Conservation (phyloP, 2,888 invertebrate species). For the Camponotus fellah region DNA sequence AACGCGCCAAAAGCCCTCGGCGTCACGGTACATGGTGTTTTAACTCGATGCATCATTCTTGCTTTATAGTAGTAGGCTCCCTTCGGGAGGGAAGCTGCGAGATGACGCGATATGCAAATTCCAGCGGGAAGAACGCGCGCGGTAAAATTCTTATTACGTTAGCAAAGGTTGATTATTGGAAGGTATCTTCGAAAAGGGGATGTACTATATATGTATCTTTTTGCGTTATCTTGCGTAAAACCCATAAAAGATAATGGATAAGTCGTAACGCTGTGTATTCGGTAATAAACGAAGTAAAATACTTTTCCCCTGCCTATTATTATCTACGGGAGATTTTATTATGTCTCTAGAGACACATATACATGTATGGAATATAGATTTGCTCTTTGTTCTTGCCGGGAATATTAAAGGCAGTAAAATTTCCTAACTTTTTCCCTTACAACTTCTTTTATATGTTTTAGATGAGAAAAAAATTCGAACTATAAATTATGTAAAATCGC, state of each 20-base stretch:
- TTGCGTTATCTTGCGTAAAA: neutral
- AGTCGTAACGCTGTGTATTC: neutral
- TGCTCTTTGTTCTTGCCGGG: neutral
- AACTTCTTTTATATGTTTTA: neutral
- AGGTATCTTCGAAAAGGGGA: slow-evolving; percentile 55
- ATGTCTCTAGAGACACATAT: neutral
- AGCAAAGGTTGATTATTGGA: slow-evolving; percentile 63
- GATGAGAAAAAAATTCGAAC: neutral
- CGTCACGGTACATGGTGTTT: slow-evolving; percentile 38
- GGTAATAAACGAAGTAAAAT: neutral
- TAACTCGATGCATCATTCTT: slow-evolving; percentile 49
- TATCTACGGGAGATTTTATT: neutral
- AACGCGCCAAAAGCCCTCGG: slow-evolving; percentile 37
- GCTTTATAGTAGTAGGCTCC: slow-evolving; percentile 38
- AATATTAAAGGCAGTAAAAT: neutral
- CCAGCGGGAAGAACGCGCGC: slow-evolving; percentile 36
- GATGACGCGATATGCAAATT: slow-evolving; percentile 74
- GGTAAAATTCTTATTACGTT: slow-evolving; percentile 68
- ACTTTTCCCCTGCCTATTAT: neutral
- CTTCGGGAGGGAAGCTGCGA: slow-evolving; percentile 49
- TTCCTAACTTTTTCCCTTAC: neutral
- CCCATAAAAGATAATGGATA: neutral
- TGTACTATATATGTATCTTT: slow-evolving; percentile 4
- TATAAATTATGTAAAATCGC: neutral
- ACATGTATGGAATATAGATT: neutral